Evolutionary conservation across 2,113 vertebrate species (phyloP).

Genomic region (Phalacrocorax brasilianus): DNA sequence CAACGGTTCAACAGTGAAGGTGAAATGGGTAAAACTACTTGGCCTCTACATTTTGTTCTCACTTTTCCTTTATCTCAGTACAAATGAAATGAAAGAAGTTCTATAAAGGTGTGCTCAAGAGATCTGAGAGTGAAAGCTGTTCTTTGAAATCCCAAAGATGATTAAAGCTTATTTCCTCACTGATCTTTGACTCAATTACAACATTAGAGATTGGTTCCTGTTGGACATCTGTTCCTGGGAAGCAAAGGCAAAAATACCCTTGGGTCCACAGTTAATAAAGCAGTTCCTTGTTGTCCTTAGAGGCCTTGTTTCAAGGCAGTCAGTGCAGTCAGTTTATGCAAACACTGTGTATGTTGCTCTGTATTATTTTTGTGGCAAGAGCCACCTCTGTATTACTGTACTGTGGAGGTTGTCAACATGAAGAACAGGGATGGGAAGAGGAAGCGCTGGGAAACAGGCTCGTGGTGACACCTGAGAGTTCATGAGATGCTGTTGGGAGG

Average conservation of each 20-base stretch:
- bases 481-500: background rate
- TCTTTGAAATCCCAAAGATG: background rate
- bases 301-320: background rate
- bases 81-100: slow-evolving; percentile 3
- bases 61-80: background rate
- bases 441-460: background rate
- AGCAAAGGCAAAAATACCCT: background rate
- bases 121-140: background rate
- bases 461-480: background rate
- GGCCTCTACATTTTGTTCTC: background rate
- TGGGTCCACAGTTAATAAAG: background rate
- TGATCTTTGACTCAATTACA: background rate
- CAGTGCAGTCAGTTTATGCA: background rate
- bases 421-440: background rate
- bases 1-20: background rate
- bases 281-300: background rate
- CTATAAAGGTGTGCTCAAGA: background rate
- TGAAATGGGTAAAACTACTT: background rate
- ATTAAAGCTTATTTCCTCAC: background rate
- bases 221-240: background rate
- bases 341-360: background rate
- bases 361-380: background rate
- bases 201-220: background rate
- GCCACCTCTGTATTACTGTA: background rate
- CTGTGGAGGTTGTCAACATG: background rate